Conservation (phyloP, 2,888 invertebrate species). For the Eristalis arbustorum region DNA sequence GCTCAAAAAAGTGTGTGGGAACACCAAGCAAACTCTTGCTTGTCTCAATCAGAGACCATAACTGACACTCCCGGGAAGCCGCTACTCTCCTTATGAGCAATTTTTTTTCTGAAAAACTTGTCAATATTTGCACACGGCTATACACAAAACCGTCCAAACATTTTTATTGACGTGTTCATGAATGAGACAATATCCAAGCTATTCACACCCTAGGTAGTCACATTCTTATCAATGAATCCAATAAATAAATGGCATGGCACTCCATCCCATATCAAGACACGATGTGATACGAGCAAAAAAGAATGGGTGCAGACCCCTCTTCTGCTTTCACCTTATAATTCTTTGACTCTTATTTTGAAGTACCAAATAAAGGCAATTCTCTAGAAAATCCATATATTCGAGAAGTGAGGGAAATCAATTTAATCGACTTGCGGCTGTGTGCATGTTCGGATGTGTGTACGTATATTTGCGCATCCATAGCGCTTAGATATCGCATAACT, state of each 20-base stretch:
- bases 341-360: background rate
- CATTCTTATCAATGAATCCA: background rate
- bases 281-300: background rate
- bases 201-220: background rate
- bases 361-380: slow-evolving; percentile 15
- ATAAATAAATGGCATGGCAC: slow-evolving; percentile 8
- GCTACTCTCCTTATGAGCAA: too few relatives aligned
- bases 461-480: background rate
- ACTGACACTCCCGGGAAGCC: too few relatives aligned
- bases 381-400: slow-evolving; percentile 4
- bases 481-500: slow-evolving; percentile 18
- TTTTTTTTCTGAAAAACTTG: too few relatives aligned
- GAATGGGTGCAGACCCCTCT: background rate
- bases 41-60: too few relatives aligned
- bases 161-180: background rate
- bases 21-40: too few relatives aligned
- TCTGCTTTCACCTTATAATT: slow-evolving; percentile 13
- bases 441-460: background rate
- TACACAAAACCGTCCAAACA: background rate
- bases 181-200: background rate
- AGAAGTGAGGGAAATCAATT: slow-evolving; percentile 17
- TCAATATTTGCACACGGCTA: slow-evolving; percentile 17
- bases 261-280: background rate
- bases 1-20: too few relatives aligned
- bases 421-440: slow-evolving; percentile 1